Evolutionary conservation across 2,113 vertebrate species (phyloP).

Genomic region (Pseudolaguvia tuberculata): DNA sequence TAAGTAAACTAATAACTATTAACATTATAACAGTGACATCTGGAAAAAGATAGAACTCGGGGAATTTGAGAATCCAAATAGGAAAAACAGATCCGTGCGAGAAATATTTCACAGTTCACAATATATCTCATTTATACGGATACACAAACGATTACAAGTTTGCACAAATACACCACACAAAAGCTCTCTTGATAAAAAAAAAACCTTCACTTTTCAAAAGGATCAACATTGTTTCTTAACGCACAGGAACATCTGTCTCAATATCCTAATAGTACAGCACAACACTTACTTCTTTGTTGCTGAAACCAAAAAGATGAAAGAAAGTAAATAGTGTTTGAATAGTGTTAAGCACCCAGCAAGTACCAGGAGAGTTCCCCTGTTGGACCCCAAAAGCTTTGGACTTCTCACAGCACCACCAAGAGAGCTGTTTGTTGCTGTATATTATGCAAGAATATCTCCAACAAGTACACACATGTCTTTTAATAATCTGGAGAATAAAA

Average conservation of each 20-base stretch:
- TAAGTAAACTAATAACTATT: slow-evolving; percentile 43
- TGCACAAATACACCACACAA: slow-evolving; percentile 24
- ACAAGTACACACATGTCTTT: slow-evolving; percentile 23
- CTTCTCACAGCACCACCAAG: slow-evolving; percentile 2
- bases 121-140: not conserved
- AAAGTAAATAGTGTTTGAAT: slow-evolving; percentile 26
- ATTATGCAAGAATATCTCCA: slow-evolving; percentile 27
- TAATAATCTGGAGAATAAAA: slow-evolving; percentile 42
- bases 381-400: not conserved
- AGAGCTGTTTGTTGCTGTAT: not conserved
- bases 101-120: not conserved
- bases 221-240: slow-evolving; percentile 12
- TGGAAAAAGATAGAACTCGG: slow-evolving; percentile 17
- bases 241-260: slow-evolving; percentile 4
- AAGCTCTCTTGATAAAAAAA: slow-evolving; percentile 12
- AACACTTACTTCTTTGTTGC: slow-evolving; percentile 23
- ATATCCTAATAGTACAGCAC: slow-evolving; percentile 11
- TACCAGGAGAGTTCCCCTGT: not conserved
- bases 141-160: slow-evolving; percentile 27
- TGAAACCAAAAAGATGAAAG: slow-evolving; percentile 23
- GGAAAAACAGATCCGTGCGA: not conserved
- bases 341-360: slow-evolving; percentile 21
- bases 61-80: not conserved
- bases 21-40: slow-evolving; percentile 33
- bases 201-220: slow-evolving; percentile 14